Base-by-base conservation (phyloP, 2,113 vertebrate species). In the Ophiodon elongatus region DNA sequence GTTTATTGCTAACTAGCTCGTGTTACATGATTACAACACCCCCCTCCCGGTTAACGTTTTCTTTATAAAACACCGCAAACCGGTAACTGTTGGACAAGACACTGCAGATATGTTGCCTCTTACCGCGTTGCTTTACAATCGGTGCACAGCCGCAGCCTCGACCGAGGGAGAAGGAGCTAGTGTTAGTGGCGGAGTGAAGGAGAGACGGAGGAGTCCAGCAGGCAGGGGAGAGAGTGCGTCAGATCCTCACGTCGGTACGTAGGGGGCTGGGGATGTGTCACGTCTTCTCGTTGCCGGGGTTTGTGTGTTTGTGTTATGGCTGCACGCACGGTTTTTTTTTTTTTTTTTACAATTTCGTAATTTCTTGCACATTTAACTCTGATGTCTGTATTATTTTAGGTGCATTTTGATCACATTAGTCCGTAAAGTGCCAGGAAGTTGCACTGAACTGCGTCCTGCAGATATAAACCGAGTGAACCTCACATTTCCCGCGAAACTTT, bases 81-180 rank as follows among this genome's bases (percentile, higher is more conserved):
- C 47, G n/a, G 41, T 4, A 63, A 37, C 23, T 21, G 37, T 13
- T 27, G 25, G 29, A 45, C 62, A 15, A 15, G 37, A 57, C 27
- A 60, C 47, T 29, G 76, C 72, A 68, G 25, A 57, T 62, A 45
- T 19, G 86, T 85, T 43, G 60, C 27, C 93, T 45, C 43, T 93
- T 94, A 93, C 93, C 93, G 87, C 84, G 80, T 75, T 31, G 68
- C 67, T 87, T 88, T 76, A 83, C 71, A 86, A 39, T 78, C 83
- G 80, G 60, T 86, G 88, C 64, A 76, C 85, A 69, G 86, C 79
- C 70, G 89, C 64, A 66, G 91, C 87, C 79, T 86, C 68, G 57
- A 69, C 67, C 31, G 76, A 29, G 29, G 69, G 82, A 45, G 83
- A 84, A 85, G 85, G 15, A 82, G 84, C 85, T 85, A 41, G 74